Evolutionary conservation across 2,113 vertebrate species (phyloP), one percentile per base, ranked within the genome.

Genomic region (Oceanodroma tethys): DNA sequence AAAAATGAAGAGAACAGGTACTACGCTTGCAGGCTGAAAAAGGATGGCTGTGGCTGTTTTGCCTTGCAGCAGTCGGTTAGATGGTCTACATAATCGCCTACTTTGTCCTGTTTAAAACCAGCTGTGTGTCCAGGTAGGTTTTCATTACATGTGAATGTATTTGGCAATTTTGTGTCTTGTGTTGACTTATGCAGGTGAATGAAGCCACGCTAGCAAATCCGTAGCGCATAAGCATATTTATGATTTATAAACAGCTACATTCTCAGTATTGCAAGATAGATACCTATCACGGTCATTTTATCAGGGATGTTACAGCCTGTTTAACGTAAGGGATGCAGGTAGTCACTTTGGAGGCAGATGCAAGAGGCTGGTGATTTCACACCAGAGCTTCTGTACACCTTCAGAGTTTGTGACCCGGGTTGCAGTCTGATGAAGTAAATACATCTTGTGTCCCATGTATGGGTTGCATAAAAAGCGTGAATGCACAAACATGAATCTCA

Each of bases 1-100:
- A 9, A 73, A 76, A 56, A 22, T 0, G 1, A 83, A 7, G 23
- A 76, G 30, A 58, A 56, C 8, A 34, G n/a, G 23, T 11, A 47
- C 43, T 32, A 8, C 21, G 11, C 26, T 53, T 63, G 40, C 27
- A 47, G 74, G 79, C 53, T 40, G 58, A 27, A 38, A 34, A 10
- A 50, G 30, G 30, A 2, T 2, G 13, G n/a, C 70, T 23, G 67
- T 16, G 34, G 27, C 65, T 83, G 29, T 13, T 63, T 12, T 65
- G 87, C 36, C 65, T 56, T 55, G 55, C 3, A 3, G 81, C 32
- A 19, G 22, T 17, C 0, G 0, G 13, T 32, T n/a, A 6, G 27
- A 34, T 45, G 68, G 68, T 48, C 59, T 70, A 0, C 5, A 1
- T 36, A 29, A 29, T 4, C 19, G 10, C 55, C 76, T 53, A 6